These are phyloP conservation scores for Pogonus chalceus DNA, from an alignment of 1,140 invertebrate genomes.

Conservation along the genomic window DNA sequence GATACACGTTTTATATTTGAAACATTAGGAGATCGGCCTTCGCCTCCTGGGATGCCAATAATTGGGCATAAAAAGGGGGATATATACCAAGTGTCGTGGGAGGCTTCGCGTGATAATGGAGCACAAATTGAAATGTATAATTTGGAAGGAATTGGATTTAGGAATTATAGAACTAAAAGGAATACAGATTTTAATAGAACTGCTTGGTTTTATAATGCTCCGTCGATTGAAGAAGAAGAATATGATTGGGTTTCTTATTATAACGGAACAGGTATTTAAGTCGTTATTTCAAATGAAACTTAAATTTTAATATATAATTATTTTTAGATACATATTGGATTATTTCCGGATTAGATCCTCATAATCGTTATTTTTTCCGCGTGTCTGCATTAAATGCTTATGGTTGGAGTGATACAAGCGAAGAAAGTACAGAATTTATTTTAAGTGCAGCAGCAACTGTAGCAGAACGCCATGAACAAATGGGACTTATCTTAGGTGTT, in stretches of 20 bases:
- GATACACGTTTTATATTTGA: conserved; percentile 59
- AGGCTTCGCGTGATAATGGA: conserved; percentile 55
- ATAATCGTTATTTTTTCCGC: conserved; percentile 56
- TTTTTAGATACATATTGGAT: conserved; percentile 63
- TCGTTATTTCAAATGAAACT: conserved; percentile 5
- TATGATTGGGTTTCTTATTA: conserved; percentile 59
- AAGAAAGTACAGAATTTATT: conserved; percentile 40
- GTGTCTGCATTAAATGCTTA: conserved; percentile 68
- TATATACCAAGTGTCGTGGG: conserved; percentile 64
- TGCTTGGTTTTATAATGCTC: conserved; percentile 25
- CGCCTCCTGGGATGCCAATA: conserved; percentile 52
- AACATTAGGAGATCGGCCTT: conserved; percentile 60
- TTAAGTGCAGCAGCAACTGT: conserved; percentile 44
- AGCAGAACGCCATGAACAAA: conserved; percentile 45
- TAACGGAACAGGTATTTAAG: conserved; percentile 59
- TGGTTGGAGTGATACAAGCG: conserved; percentile 67
- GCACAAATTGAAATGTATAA: conserved; percentile 47
- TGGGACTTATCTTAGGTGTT: conserved; percentile 47
- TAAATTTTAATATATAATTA: conserved; percentile 9
- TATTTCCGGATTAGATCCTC: conserved; percentile 50
- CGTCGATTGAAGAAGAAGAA: conserved; percentile 37
- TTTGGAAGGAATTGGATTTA: conserved; percentile 41
- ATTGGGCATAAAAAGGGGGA: conserved; percentile 51
- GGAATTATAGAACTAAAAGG: conserved; percentile 26
- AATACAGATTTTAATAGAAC: conserved; percentile 25